Percentiles rank a stretch among this genome's conserved stretches.
Conservation (phyloP, 2,797 vertebrate species). For the Tragopan temminckii region DNA sequence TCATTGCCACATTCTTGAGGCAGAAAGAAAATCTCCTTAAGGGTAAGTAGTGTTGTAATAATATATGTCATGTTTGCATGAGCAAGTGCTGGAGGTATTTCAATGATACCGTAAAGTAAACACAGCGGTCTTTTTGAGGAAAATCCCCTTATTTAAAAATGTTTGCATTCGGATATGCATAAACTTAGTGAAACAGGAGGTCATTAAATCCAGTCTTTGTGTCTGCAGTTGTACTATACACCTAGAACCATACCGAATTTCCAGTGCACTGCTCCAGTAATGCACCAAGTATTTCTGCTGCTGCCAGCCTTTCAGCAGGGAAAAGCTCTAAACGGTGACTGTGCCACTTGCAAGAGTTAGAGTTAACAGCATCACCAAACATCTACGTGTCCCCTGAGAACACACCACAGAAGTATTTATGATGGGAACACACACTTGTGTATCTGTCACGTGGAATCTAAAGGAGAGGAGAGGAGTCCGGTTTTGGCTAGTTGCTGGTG, state of each 20-base stretch:
- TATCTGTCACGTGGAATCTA: background rate
- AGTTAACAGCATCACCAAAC: background rate
- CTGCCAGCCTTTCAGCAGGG: background rate
- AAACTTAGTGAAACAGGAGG: background rate
- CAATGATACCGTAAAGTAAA: background rate
- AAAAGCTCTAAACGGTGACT: background rate
- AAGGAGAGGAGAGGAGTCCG: background rate
- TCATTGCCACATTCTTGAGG: background rate
- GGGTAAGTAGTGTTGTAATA: background rate
- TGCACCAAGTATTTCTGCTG: background rate
- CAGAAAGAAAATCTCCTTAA: background rate
- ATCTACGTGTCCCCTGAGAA: rapidly evolving
- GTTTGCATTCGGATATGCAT: background rate
- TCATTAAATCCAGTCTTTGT: background rate
- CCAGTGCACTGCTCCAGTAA: background rate
- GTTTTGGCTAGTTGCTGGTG: background rate
- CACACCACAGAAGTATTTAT: background rate
- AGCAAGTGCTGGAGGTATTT: background rate
- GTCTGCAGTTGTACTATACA: background rate
- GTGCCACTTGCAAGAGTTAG: background rate
- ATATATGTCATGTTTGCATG: background rate
- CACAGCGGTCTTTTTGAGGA: background rate
- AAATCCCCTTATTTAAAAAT: background rate
- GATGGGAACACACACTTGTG: rapidly evolving
- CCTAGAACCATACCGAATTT: background rate